Percentiles rank a stretch among this genome's conserved stretches.
Conservation (phyloP, 2,797 vertebrate species). For the Gallinago nigripennis region DNA sequence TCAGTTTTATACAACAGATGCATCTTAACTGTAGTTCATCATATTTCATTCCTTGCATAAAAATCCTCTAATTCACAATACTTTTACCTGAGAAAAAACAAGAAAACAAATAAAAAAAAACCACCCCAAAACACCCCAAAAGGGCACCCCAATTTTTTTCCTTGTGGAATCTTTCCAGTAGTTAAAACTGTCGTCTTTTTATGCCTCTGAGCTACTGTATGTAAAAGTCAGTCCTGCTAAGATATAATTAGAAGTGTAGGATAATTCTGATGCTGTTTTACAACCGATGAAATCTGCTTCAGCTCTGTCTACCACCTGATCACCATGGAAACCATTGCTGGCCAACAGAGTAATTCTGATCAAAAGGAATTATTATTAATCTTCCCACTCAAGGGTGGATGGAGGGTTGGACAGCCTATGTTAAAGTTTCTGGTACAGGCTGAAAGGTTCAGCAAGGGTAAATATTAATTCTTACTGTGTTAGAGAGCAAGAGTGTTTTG, state of each 20-base stretch:
- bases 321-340: slow-evolving; percentile 78
- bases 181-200: slow-evolving; percentile 48
- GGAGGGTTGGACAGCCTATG: slow-evolving; percentile 69
- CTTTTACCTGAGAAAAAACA: neutral
- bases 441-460: slow-evolving; percentile 71
- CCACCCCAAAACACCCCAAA: neutral
- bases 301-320: slow-evolving; percentile 72
- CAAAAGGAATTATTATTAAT: slow-evolving; percentile 80
- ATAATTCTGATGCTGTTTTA: slow-evolving; percentile 78
- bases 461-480: slow-evolving; percentile 74
- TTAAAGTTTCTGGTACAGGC: slow-evolving; percentile 71
- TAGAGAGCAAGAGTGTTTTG: slow-evolving; percentile 60
- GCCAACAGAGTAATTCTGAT: slow-evolving; percentile 74
- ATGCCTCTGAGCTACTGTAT: slow-evolving; percentile 58
- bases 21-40: neutral
- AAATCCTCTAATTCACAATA: neutral
- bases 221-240: slow-evolving; percentile 62
- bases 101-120: neutral
- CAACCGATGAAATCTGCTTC: slow-evolving; percentile 76
- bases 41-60: neutral
- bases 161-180: slow-evolving; percentile 11
- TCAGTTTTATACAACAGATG: neutral
- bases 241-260: slow-evolving; percentile 77
- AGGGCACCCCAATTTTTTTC: slow-evolving; percentile 14
- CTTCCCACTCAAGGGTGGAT: slow-evolving; percentile 64